Evolutionary conservation across 2,113 vertebrate species (phyloP).

Genomic region (Xiphophorus hellerii): DNA sequence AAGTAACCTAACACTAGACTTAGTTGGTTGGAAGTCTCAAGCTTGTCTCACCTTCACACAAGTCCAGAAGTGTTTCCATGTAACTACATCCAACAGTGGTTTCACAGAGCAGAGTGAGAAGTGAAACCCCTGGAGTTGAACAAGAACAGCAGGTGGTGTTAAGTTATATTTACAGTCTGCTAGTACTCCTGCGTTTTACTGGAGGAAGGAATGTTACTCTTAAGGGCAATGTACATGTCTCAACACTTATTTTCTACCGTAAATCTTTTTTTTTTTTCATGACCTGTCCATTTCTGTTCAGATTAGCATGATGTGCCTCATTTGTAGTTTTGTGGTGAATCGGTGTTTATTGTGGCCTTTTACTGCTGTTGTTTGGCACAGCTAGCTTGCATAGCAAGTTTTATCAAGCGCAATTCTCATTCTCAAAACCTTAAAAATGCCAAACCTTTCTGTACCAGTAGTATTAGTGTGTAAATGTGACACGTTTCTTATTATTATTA

Average conservation of each 20-base stretch:
- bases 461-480: slow-evolving; percentile 29
- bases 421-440: not conserved
- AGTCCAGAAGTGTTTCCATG: not conserved
- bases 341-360: slow-evolving; percentile 10
- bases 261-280: not conserved
- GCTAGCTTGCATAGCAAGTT: not conserved
- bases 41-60: slow-evolving; percentile 4
- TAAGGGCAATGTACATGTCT: not conserved
- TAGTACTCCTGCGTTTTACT: slow-evolving; percentile 13
- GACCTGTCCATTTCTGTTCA: not conserved
- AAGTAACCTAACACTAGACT: slow-evolving; percentile 2
- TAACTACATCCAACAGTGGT: slow-evolving; percentile 16
- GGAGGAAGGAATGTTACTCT: slow-evolving; percentile 13
- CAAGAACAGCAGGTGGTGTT: not conserved
- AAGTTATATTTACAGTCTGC: slow-evolving; percentile 14
- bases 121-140: slow-evolving; percentile 6
- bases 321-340: not conserved
- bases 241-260: not conserved
- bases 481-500: not conserved
- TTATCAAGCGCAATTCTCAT: not conserved
- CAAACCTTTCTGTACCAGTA: slow-evolving; percentile 19
- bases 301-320: not conserved
- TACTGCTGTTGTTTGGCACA: slow-evolving; percentile 1
- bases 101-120: slow-evolving; percentile 7
- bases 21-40: not conserved